phyloP scores from a whole-genome alignment of 37 sponge, comb jelly and placozoan genomes.

The Tethya wilhelma region DNA sequence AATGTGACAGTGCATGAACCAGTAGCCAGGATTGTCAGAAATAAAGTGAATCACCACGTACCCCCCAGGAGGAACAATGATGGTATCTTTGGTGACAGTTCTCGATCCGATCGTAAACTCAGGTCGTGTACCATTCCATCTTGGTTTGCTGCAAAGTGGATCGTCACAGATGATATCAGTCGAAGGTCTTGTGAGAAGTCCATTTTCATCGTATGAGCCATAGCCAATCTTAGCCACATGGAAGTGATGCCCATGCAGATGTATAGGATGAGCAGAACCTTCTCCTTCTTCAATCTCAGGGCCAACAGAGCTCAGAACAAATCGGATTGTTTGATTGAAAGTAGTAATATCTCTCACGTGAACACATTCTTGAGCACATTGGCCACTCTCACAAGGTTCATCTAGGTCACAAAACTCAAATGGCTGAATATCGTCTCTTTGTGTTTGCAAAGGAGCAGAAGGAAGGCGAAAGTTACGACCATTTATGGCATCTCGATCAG shows the following conservation, averaged over 20 bases:
- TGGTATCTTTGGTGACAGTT: conserved; percentile 80
- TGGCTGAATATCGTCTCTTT: not conserved
- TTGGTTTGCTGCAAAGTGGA: conserved; percentile 1
- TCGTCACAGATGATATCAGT: conserved; percentile 3
- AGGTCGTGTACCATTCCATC: not conserved
- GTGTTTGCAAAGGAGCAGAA: conserved; percentile 23
- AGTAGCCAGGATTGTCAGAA: conserved; percentile 89
- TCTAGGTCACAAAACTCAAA: conserved; percentile 4
- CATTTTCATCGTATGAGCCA: conserved; percentile 45
- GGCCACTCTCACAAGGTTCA: not conserved
- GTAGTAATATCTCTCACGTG: not conserved
- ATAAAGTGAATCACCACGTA: conserved; percentile 73
- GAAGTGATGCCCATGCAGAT: conserved; percentile 80
- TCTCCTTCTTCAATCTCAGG: not conserved
- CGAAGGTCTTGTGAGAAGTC: not conserved
- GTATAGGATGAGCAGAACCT: conserved; percentile 53
- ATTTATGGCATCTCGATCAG: conserved; percentile 45
- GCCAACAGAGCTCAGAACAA: conserved; percentile 22
- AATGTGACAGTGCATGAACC: conserved; percentile 94
- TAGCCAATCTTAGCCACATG: conserved; percentile 66
- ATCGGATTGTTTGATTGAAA: not conserved
- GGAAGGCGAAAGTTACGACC: conserved; percentile 41
- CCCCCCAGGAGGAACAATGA: conserved; percentile 85
- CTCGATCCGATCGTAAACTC: conserved; percentile 3
- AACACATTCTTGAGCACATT: not conserved